Evolutionary conservation across 2,888 invertebrate species (phyloP).

Genomic region (Hypercompe scribonia): DNA sequence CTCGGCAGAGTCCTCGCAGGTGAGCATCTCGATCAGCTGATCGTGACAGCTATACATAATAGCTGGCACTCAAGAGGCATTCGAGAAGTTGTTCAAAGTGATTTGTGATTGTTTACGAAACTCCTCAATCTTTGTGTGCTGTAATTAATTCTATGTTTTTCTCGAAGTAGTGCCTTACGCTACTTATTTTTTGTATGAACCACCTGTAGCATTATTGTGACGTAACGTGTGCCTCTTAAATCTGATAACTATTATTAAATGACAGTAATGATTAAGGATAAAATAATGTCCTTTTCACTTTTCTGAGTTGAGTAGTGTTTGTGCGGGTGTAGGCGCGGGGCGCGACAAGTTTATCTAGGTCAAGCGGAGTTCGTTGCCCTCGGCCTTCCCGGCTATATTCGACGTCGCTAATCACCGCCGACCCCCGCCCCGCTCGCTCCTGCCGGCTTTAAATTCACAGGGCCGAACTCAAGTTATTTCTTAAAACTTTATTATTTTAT

Average conservation of each 20-base stretch:
- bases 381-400: slow-evolving; percentile 86
- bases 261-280: slow-evolving; percentile 48
- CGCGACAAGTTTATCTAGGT: slow-evolving; percentile 76
- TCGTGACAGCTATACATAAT: slow-evolving; percentile 56
- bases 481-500: slow-evolving; percentile 11
- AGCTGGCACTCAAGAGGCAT: slow-evolving; percentile 31
- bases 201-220: slow-evolving; percentile 24
- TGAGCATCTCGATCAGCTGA: slow-evolving; percentile 72
- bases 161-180: slow-evolving; percentile 30
- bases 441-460: slow-evolving; percentile 58
- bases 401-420: slow-evolving; percentile 80
- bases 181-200: slow-evolving; percentile 15
- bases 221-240: slow-evolving; percentile 22
- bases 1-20: slow-evolving; percentile 84
- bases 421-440: slow-evolving; percentile 48
- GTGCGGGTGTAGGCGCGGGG: slow-evolving; percentile 51
- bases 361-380: slow-evolving; percentile 86
- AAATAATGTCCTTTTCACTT: slow-evolving; percentile 80
- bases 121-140: slow-evolving; percentile 28
- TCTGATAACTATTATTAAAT: slow-evolving; percentile 26
- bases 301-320: slow-evolving; percentile 60
- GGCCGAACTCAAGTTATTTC: slow-evolving; percentile 56
- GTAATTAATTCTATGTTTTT: slow-evolving; percentile 39
- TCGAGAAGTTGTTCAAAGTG: slow-evolving; percentile 48
- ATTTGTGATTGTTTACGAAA: slow-evolving; percentile 49